Base-by-base conservation (phyloP, 2,797 vertebrate species). In the Syngnathus rostellatus region DNA sequence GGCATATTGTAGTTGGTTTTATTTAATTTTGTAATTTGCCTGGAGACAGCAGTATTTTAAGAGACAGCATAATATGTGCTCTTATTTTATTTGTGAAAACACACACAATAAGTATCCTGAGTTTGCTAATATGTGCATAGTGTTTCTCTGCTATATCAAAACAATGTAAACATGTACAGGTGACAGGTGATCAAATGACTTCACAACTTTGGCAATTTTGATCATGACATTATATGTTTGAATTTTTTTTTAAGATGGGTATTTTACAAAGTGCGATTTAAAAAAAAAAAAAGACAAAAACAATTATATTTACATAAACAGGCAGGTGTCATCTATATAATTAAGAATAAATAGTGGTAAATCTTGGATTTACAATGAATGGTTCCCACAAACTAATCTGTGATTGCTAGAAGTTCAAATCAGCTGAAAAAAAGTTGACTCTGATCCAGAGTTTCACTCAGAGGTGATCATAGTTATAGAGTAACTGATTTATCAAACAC, bases 401-500 rank as follows among this genome's bases (percentile, higher is more conserved):
- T 53, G 50, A 53, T 51, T n/a, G 17, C 50, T n/a, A 51, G 54
- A 37, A 16, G 16, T 25, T 57, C 14, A 37, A 25, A 57, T 57
- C 54, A 57, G 6, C 9, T 17, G 14, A 37, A 57, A 57, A 57
- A 55, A 21, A 51, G 31, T 31, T 31, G 31, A 31, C 8, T 55
- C 23, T 1, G 25, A 16, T 25, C 54, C 23, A 31, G 54, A 31
- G 14, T 57, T 17, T 17, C 21, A 92, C 81, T 91, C 87, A 45
- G 86, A 86, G 23, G 85, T 91, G 68, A 91, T 90, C 76, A 89
- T 54, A 19, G 38, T 79, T 76, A 87, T 78, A 0, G 91, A 88
- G 2, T 90, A 91, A 63, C 89, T 82, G 90, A 89, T 83, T 89
- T 89, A 77, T 94, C 92, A 75, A 92, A 85, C 78, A 93, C 91